Base-by-base conservation (phyloP, 35 echinoderm and acorn worm species). In the Ptychodera flava region DNA sequence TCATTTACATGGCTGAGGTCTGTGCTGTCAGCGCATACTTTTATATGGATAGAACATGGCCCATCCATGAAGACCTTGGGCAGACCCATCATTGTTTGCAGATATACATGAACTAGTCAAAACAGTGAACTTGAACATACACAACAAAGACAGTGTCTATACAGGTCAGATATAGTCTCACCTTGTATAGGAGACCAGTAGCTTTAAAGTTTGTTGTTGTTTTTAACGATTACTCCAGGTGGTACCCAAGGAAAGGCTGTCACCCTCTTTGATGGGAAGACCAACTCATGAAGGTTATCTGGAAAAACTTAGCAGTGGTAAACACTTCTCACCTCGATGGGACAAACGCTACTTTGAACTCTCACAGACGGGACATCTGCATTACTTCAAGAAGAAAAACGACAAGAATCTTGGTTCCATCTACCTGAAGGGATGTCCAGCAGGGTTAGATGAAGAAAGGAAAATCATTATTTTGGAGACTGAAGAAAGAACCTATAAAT, bases 271-370 rank as follows among this genome's bases (percentile, higher is more conserved):
- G 45, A 64, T 22, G 22, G 45, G 45, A 12, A 64, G 45, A 64
- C 96, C 96, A 31, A 99, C 96, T 36, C 94, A 99, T 77, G 96
- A 99, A 88, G 96, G 96, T 6, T 94, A 90, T 85, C 35, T 99
- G 83, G 96, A 99, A 33, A 99, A 99, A 79, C 83, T 99, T 14
- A 92, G 90, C 83, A 92, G 83, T 29, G 84, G 84, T 35, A 92
- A 92, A 64, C 85, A 85, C 36, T 90, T 94, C 0, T 91, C 94
- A 16, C 93, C 94, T 0, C 89, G 90, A 81, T 99, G 96, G 96
- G 94, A 99, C 80, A 86, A 90, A 38, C 96, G 96, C 28, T 99
- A 90, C 83, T 99, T 99, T 94, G 96, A 99, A 83, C 88, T 99
- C 1, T 92, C 92, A 28, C 86, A 85, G 33, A 91, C 94, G 29